A percentile compares a stretch with the other conserved stretches of the same genome.
Evolutionary conservation across 2,888 invertebrate genomes (phyloP).

Genomic region (Drosophila merina): DNA sequence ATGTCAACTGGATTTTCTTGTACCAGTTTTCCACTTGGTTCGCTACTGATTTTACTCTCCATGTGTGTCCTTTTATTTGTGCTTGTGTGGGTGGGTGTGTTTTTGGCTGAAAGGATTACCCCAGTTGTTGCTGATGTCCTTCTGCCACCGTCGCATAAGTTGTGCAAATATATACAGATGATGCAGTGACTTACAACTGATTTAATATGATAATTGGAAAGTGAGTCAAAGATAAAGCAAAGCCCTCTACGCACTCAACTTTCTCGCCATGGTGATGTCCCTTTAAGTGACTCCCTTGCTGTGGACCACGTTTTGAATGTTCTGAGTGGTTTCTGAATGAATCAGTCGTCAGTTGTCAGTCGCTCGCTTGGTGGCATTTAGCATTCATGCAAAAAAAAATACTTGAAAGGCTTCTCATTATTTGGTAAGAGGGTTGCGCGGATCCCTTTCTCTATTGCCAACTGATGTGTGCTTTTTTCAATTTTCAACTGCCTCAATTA

Average conservation of each 20-base stretch:
- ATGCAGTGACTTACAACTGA: slow-evolving; percentile 69
- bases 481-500: slow-evolving; percentile 65
- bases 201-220: slow-evolving; percentile 70
- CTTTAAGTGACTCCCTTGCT: slow-evolving; percentile 50
- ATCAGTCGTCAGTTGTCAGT: slow-evolving; percentile 25
- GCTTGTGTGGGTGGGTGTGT: slow-evolving; percentile 17
- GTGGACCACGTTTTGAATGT: slow-evolving; percentile 53
- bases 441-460: slow-evolving; percentile 18
- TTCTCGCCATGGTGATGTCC: slow-evolving; percentile 29
- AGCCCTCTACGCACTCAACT: slow-evolving; percentile 28
- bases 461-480: slow-evolving; percentile 47
- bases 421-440: neutral
- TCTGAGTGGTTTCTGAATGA: slow-evolving; percentile 54
- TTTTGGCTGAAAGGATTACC: slow-evolving; percentile 59
- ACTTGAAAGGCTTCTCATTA: slow-evolving; percentile 42
- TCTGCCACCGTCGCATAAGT: slow-evolving; percentile 52
- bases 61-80: slow-evolving; percentile 7
- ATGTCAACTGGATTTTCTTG: slow-evolving; percentile 49
- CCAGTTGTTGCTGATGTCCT: slow-evolving; percentile 30
- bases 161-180: slow-evolving; percentile 58
- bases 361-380: slow-evolving; percentile 22
- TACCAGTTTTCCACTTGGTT: slow-evolving; percentile 32
- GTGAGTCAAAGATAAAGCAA: slow-evolving; percentile 53
- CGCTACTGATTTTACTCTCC: slow-evolving; percentile 22
- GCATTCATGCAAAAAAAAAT: slow-evolving; percentile 39